Conservation (phyloP, 2,888 invertebrate species). For the Nephrocerus scutellatus region DNA sequence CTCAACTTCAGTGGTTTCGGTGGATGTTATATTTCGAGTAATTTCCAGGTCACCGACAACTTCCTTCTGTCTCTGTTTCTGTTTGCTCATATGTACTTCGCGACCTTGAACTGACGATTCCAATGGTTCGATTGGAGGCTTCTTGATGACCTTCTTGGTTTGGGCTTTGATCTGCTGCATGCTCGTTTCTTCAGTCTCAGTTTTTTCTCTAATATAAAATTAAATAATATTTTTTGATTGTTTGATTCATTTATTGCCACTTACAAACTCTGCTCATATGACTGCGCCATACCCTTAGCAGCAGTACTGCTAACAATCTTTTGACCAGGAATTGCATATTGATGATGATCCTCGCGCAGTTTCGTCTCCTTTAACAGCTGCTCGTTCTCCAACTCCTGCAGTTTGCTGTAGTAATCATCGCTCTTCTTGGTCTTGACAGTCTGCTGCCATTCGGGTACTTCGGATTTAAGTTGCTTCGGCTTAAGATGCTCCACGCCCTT, state of each 20-base stretch:
- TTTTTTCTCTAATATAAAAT: too few relatives aligned
- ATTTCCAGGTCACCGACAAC: constrained; percentile 80
- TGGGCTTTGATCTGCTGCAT: constrained; percentile 58
- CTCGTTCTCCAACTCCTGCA: constrained; percentile 76
- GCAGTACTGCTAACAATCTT: constrained; percentile 70
- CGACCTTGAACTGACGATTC: constrained; percentile 83
- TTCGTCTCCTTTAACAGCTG: constrained; percentile 77
- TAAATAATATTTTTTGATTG: not conserved
- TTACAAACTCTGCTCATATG: constrained; percentile 79
- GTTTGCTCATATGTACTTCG: constrained; percentile 79
- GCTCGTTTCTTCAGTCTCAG: too few relatives aligned
- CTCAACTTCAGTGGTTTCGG: constrained; percentile 86
- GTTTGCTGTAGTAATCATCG: constrained; percentile 75
- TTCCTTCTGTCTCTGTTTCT: constrained; percentile 86
- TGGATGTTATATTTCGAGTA: constrained; percentile 84
- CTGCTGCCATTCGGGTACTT: constrained; percentile 81
- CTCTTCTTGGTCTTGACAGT: constrained; percentile 72
- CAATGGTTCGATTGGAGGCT: constrained; percentile 58
- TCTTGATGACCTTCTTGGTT: constrained; percentile 50
- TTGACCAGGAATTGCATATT: constrained; percentile 79
- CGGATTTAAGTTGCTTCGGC: constrained; percentile 62
- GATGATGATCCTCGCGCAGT: constrained; percentile 68
- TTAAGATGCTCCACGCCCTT: constrained; percentile 54
- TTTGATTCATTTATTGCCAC: constrained; percentile 41
- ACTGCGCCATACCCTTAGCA: constrained; percentile 81